Conservation (phyloP, 1,140 invertebrate species). For the Sarcophaga peregrina region DNA sequence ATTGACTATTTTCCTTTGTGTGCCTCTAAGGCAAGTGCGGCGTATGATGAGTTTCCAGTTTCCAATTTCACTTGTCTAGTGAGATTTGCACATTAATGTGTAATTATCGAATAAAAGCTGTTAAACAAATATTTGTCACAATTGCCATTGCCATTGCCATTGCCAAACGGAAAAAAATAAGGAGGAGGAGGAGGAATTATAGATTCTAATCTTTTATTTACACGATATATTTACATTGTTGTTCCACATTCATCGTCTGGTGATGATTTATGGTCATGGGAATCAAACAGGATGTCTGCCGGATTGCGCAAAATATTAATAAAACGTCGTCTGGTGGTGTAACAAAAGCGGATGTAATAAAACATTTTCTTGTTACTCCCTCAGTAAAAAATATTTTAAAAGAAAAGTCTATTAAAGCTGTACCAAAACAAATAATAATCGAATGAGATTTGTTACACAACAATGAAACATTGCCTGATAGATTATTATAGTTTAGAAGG, state of each 20-base stretch:
- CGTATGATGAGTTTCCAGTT: background rate
- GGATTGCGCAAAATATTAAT: conserved; percentile 22
- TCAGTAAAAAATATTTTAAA: too few species aligned
- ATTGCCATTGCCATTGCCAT: too few species aligned
- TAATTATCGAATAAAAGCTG: conserved; percentile 39
- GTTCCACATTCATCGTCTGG: background rate
- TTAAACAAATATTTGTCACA: conserved; percentile 36
- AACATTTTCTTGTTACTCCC: background rate
- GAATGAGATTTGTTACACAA: too few species aligned
- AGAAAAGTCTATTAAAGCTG: too few species aligned
- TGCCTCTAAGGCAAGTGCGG: conserved; percentile 25
- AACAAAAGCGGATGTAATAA: background rate
- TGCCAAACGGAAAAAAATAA: background rate
- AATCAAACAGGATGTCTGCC: conserved; percentile 21
- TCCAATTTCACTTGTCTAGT: background rate
- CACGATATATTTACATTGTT: background rate
- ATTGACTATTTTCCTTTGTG: background rate
- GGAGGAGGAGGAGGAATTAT: background rate
- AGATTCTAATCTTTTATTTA: conserved; percentile 18
- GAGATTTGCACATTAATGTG: conserved; percentile 40
- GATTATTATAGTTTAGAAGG: too few species aligned
- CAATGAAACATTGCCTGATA: too few species aligned
- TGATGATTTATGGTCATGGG: conserved; percentile 18
- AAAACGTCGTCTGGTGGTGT: background rate
- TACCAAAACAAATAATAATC: too few species aligned